phyloP scores from a whole-genome alignment of 2,797 vertebrate species.

The Nyctibius grandis region DNA sequence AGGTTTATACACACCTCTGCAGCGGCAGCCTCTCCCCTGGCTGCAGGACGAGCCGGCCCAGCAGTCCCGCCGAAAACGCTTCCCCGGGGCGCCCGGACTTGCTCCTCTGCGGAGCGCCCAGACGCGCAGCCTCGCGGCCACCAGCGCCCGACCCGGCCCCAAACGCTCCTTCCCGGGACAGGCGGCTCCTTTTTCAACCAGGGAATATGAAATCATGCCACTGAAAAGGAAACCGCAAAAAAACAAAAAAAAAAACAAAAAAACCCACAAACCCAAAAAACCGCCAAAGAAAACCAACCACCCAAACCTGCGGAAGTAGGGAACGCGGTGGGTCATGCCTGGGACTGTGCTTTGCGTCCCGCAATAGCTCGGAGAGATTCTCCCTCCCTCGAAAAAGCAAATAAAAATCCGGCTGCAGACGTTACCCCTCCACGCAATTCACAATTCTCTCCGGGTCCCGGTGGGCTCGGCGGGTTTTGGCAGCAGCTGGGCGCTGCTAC shows the following conservation, averaged over 20 bases:
- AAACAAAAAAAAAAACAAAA: background rate
- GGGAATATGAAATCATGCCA: background rate
- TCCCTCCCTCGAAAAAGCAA: background rate
- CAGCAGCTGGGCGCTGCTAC: slow-evolving; percentile 7
- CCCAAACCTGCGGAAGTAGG: background rate
- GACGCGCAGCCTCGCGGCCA: background rate
- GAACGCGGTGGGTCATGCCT: background rate
- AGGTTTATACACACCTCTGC: background rate
- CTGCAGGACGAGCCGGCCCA: background rate
- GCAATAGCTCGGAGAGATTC: background rate
- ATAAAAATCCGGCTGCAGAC: background rate
- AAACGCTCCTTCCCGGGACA: too few relatives aligned
- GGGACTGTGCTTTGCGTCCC: background rate
- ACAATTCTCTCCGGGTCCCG: background rate
- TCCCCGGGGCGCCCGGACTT: background rate
- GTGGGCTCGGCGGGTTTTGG: background rate
- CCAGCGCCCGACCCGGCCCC: too few relatives aligned
- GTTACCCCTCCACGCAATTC: background rate
- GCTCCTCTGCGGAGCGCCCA: background rate
- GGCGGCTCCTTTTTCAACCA: background rate
- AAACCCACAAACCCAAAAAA: too few relatives aligned
- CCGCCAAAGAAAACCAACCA: too few relatives aligned
- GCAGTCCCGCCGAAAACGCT: background rate
- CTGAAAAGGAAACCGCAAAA: background rate
- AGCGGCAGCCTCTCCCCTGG: background rate